Evolutionary conservation across 1,140 invertebrate genomes (phyloP).

Genomic region (Heliothis virescens): DNA sequence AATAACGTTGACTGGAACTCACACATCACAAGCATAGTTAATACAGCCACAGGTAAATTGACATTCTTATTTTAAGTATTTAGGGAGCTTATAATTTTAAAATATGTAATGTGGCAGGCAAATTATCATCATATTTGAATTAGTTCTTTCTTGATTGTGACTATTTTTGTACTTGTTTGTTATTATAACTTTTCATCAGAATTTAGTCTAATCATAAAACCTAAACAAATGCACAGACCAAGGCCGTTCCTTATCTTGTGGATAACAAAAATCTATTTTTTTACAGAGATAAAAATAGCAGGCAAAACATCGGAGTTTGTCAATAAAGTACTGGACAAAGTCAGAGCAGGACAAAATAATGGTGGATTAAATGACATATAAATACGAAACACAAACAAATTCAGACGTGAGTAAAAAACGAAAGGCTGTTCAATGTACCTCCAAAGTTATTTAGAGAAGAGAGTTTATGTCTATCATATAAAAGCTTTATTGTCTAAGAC

Average conservation of each 20-base stretch:
- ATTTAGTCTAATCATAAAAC: too few species aligned
- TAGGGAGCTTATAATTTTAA: too few species aligned
- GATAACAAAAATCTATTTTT: conserved; percentile 9
- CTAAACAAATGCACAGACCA: too few species aligned
- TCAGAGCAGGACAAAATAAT: conserved; percentile 75
- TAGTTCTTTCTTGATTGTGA: too few species aligned
- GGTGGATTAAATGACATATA: conserved; percentile 77
- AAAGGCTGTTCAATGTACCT: conserved; percentile 86
- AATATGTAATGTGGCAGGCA: too few species aligned
- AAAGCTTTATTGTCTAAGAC: conserved; percentile 80
- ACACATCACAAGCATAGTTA: conserved; percentile 71
- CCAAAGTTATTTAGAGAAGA: conserved; percentile 83
- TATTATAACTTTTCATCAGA: too few species aligned
- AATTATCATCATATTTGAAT: too few species aligned
- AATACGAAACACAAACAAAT: conserved; percentile 51
- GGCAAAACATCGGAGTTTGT: conserved; percentile 81
- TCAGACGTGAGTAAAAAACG: conserved; percentile 76
- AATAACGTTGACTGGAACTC: conserved; percentile 77
- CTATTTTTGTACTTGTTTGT: too few species aligned
- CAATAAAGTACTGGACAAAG: conserved; percentile 81
- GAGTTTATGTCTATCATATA: conserved; percentile 73
- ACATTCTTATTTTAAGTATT: neutral
- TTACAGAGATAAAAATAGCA: conserved; percentile 80
- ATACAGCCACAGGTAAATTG: conserved; percentile 74
- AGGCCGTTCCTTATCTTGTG: too few species aligned